phyloP scores from a whole-genome alignment of 2,888 invertebrate genomes.

The Rhagophthalmus giganteus region DNA sequence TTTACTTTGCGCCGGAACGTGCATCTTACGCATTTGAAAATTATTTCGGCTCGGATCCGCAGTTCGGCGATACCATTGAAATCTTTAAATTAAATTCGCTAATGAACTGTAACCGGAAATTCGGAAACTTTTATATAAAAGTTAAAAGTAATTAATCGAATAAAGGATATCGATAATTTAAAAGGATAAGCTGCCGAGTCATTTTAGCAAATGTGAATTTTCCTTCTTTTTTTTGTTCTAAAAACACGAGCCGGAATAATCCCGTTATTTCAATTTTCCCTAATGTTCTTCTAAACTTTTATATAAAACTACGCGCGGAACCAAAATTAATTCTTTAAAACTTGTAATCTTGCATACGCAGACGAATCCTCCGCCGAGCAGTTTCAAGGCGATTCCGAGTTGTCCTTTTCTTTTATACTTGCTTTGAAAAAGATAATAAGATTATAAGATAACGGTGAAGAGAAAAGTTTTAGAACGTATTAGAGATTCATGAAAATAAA shows the following conservation, averaged over 20 bases:
- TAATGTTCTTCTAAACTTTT: constrained; percentile 17
- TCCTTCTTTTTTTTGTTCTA: constrained; percentile 1
- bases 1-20: too few species aligned
- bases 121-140: not conserved
- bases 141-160: not conserved
- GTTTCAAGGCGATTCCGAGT: constrained; percentile 13
- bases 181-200: too few species aligned
- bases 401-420: constrained; percentile 14
- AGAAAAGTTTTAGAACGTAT: constrained; percentile 9
- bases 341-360: constrained; percentile 18
- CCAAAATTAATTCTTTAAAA: constrained; percentile 21
- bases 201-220: too few species aligned
- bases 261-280: constrained; percentile 13
- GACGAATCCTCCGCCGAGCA: constrained; percentile 10
- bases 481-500: constrained; percentile 6
- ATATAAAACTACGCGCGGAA: constrained; percentile 13
- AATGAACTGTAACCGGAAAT: not conserved
- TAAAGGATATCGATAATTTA: too few species aligned
- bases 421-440: constrained; percentile 11
- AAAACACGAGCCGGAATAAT: constrained; percentile 11
- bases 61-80: too few species aligned
- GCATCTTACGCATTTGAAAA: too few species aligned
- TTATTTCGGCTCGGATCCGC: too few species aligned
- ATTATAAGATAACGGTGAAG: constrained; percentile 13
- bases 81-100: not conserved